These are phyloP conservation scores for Achatina immaculata DNA, from an alignment of 1,140 invertebrate genomes.

Conservation along the genomic window DNA sequence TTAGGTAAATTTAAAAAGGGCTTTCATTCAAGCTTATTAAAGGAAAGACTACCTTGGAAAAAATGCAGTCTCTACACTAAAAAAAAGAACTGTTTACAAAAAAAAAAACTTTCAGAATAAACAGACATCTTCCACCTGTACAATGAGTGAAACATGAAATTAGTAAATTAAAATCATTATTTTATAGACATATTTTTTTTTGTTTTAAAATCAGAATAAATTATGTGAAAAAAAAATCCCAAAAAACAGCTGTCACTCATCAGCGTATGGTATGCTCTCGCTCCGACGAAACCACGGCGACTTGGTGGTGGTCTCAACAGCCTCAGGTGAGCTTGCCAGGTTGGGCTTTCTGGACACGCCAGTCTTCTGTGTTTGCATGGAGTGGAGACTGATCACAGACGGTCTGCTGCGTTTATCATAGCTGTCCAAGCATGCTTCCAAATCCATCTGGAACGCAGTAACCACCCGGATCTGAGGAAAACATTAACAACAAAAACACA, in stretches of 20 bases:
- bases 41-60: too few species aligned
- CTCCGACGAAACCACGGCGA: slow-evolving; percentile 60
- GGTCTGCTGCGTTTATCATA: slow-evolving; percentile 78
- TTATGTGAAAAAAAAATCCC: neutral
- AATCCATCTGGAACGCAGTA: slow-evolving; percentile 98
- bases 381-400: slow-evolving; percentile 68
- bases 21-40: too few species aligned
- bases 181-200: neutral
- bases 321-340: slow-evolving; percentile 65
- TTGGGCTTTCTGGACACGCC: slow-evolving; percentile 61
- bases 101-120: too few species aligned
- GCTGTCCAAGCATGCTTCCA: slow-evolving; percentile 85
- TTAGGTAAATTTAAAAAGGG: too few species aligned
- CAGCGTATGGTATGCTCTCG: slow-evolving; percentile 68
- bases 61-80: too few species aligned
- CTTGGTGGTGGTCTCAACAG: slow-evolving; percentile 50
- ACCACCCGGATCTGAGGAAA: slow-evolving; percentile 96
- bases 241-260: slow-evolving; percentile 51
- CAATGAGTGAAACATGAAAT: slow-evolving; percentile 5
- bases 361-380: slow-evolving; percentile 58
- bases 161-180: slow-evolving; percentile 8
- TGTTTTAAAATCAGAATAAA: neutral
- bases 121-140: too few species aligned
- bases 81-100: too few species aligned
- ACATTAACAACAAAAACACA: too few species aligned